A percentile compares a stretch with the other conserved stretches of the same genome.
These are phyloP conservation scores for Leiothrix lutea DNA, from an alignment of 2,113 vertebrate genomes.

Conservation along the genomic window DNA sequence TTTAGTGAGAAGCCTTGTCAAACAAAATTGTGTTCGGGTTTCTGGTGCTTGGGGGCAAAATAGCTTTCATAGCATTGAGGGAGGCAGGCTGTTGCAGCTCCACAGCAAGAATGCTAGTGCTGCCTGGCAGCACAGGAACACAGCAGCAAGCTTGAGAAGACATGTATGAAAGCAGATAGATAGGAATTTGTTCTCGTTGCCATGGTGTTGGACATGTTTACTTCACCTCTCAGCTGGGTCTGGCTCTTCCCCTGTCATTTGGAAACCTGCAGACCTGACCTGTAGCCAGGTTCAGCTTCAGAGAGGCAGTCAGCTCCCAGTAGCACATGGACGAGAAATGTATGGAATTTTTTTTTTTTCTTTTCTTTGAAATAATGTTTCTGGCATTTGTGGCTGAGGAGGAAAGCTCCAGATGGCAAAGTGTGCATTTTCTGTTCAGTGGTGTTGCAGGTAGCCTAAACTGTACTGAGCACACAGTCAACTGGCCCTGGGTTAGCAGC, in stretches of 20 bases:
- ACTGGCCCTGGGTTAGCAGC: neutral
- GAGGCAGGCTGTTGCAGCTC: neutral
- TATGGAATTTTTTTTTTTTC: neutral
- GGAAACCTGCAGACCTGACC: neutral
- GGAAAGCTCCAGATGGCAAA: neutral
- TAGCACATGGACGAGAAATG: neutral
- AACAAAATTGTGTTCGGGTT: neutral
- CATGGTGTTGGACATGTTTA: neutral
- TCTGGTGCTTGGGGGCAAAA: constrained; percentile 1
- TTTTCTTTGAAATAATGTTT: neutral
- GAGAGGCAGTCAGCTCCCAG: neutral
- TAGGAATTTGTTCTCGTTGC: neutral
- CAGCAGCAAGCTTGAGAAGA: neutral
- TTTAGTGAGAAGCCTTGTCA: neutral
- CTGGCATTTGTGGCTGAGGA: neutral
- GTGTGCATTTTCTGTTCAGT: neutral
- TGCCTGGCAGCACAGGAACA: neutral
- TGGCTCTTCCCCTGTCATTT: neutral
- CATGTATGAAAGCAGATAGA: neutral
- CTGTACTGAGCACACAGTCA: neutral
- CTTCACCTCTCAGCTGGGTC: neutral
- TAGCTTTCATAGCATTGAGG: neutral
- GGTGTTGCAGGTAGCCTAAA: neutral
- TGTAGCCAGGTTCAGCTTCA: neutral
- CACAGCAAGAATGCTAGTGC: neutral